A percentile compares a stretch with the other conserved stretches of the same genome.
Evolutionary conservation across 1,140 invertebrate species (phyloP).

Genomic region (Asobara japonica): DNA sequence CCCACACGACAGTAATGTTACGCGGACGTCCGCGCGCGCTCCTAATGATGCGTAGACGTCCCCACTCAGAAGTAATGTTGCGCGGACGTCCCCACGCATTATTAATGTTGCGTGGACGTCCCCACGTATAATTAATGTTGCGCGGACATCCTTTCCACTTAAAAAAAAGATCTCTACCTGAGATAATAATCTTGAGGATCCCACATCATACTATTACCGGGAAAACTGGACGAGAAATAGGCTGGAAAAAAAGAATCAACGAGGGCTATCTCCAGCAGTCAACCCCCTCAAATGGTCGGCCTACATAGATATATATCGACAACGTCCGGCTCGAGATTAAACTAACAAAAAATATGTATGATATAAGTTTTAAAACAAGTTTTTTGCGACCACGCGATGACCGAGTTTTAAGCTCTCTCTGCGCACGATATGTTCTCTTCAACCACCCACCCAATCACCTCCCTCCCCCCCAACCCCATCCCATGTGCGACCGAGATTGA

Average conservation of each 20-base stretch:
- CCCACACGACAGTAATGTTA: too few relatives aligned
- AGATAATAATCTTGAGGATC: too few relatives aligned
- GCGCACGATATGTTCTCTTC: background rate
- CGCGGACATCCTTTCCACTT: too few relatives aligned
- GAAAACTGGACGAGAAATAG: background rate
- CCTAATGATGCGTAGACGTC: too few relatives aligned
- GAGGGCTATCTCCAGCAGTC: background rate
- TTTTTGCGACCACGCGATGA: constrained; percentile 13
- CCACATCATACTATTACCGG: too few relatives aligned
- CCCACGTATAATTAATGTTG: too few relatives aligned
- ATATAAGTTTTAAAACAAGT: background rate
- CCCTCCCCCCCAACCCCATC: background rate
- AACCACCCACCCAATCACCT: too few relatives aligned
- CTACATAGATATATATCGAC: constrained; percentile 14
- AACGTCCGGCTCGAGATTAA: constrained; percentile 8
- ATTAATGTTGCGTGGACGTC: too few relatives aligned
- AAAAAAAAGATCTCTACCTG: too few relatives aligned
- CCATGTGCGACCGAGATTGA: background rate
- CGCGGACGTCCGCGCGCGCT: too few relatives aligned
- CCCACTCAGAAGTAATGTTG: too few relatives aligned
- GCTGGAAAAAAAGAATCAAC: background rate
- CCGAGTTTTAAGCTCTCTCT: constrained; percentile 2
- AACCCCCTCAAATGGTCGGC: background rate
- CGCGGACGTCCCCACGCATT: too few relatives aligned
- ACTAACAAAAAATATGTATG: constrained; percentile 1